Evolutionary conservation across 2,113 vertebrate species (phyloP).

Genomic region (Tragulus kanchil): DNA sequence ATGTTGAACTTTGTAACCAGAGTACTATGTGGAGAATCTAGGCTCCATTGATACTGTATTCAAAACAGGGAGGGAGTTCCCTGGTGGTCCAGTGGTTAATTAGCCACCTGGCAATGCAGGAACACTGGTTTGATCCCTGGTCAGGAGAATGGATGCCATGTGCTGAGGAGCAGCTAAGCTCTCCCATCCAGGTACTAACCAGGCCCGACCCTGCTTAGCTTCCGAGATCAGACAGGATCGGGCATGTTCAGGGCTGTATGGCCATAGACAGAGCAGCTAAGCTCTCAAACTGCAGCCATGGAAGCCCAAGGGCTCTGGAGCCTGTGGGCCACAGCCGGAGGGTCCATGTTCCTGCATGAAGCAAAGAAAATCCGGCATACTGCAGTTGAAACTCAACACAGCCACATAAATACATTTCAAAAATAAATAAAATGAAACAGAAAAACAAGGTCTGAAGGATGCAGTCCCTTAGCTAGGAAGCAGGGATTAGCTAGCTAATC

Average conservation of each 20-base stretch:
- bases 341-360: neutral
- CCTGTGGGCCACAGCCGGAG: neutral
- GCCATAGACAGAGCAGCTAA: neutral
- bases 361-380: neutral
- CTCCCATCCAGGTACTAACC: neutral
- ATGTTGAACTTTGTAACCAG: neutral
- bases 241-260: no score
- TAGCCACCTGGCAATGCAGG: neutral
- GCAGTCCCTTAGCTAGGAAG: neutral
- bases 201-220: no score
- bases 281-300: neutral
- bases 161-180: neutral
- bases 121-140: neutral
- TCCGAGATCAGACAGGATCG: no score
- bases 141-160: neutral
- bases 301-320: neutral
- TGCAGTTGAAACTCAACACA: neutral
- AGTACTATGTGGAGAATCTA: fast-evolving
- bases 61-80: neutral
- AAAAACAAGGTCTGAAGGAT: neutral
- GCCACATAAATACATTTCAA: neutral
- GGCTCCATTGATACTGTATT: no score
- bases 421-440: neutral
- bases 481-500: neutral
- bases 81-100: neutral